Evolutionary conservation across 2,797 vertebrate species (phyloP).

Genomic region (Microchirus variegatus): DNA sequence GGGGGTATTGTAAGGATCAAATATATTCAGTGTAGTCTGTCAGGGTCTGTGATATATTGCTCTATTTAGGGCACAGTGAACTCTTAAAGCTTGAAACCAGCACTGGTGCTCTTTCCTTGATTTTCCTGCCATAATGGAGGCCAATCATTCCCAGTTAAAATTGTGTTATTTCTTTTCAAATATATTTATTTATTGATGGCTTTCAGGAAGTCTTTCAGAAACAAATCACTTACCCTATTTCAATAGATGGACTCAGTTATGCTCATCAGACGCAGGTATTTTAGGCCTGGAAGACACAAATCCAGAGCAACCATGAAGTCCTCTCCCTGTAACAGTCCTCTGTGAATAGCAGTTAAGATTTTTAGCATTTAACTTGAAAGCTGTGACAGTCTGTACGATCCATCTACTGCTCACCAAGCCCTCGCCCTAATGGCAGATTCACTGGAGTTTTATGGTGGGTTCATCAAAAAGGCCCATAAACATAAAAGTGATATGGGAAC

Average conservation of each 20-base stretch:
- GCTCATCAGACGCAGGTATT: not conserved
- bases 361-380: constrained; percentile 25
- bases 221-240: not conserved
- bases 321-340: not conserved
- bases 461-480: constrained; percentile 50
- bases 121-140: too few relatives aligned
- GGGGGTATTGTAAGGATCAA: too few relatives aligned
- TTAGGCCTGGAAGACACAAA: not conserved
- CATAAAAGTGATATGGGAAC: constrained; percentile 51
- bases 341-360: constrained; percentile 14
- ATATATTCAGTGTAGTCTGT: too few relatives aligned
- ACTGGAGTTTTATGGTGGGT: constrained; percentile 48
- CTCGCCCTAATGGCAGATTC: constrained; percentile 31
- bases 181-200: too few relatives aligned
- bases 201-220: too few relatives aligned
- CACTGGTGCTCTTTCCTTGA: too few relatives aligned
- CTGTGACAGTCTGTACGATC: constrained; percentile 13
- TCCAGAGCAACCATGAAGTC: too few relatives aligned
- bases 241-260: not conserved
- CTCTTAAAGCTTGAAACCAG: too few relatives aligned
- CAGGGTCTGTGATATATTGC: too few relatives aligned
- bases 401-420: constrained; percentile 32
- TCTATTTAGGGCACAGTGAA: too few relatives aligned
- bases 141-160: too few relatives aligned
- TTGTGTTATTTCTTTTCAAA: too few relatives aligned